Evolutionary conservation across 1,140 invertebrate genomes (phyloP).

Genomic region (Triops longicaudatus): DNA sequence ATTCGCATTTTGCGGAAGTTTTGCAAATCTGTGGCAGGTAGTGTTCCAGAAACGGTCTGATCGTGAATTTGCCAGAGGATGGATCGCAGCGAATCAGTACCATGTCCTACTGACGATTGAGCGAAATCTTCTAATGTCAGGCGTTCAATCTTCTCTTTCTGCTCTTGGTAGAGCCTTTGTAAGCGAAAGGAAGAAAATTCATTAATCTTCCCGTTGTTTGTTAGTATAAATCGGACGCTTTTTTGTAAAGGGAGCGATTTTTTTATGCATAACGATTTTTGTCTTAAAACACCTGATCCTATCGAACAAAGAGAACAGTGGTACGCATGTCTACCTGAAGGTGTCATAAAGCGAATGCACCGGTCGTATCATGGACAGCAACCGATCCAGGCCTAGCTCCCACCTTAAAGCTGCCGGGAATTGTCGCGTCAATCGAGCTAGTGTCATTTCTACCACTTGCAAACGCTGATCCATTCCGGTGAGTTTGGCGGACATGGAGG

Average conservation of each 20-base stretch:
- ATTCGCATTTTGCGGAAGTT: not conserved
- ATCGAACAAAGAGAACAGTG: too few species aligned
- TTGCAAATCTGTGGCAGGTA: not conserved
- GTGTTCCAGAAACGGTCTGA: slow-evolving; percentile 42
- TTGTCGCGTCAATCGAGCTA: slow-evolving; percentile 29
- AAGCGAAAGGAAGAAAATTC: not conserved
- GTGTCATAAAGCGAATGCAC: slow-evolving; percentile 33
- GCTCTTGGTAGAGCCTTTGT: slow-evolving; percentile 23
- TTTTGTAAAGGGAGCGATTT: too few species aligned
- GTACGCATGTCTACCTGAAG: slow-evolving; percentile 31
- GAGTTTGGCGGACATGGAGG: slow-evolving; percentile 27
- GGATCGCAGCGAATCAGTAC: slow-evolving; percentile 49
- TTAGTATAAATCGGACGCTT: slow-evolving; percentile 29
- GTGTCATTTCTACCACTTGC: slow-evolving; percentile 28
- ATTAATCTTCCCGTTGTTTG: slow-evolving; percentile 24
- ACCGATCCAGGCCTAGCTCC: slow-evolving; percentile 33
- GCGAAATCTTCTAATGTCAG: slow-evolving; percentile 60
- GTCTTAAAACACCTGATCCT: too few species aligned
- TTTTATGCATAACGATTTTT: too few species aligned
- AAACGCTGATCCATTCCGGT: slow-evolving; percentile 32
- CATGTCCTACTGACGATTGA: slow-evolving; percentile 52
- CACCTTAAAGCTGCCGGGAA: slow-evolving; percentile 30
- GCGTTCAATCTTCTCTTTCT: slow-evolving; percentile 47
- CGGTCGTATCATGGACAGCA: slow-evolving; percentile 32
- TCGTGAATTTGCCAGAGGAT: slow-evolving; percentile 57